Evolutionary conservation across 2,113 vertebrate species (phyloP), one percentile per base, ranked within the genome.

Genomic region (Nipponia nippon): DNA sequence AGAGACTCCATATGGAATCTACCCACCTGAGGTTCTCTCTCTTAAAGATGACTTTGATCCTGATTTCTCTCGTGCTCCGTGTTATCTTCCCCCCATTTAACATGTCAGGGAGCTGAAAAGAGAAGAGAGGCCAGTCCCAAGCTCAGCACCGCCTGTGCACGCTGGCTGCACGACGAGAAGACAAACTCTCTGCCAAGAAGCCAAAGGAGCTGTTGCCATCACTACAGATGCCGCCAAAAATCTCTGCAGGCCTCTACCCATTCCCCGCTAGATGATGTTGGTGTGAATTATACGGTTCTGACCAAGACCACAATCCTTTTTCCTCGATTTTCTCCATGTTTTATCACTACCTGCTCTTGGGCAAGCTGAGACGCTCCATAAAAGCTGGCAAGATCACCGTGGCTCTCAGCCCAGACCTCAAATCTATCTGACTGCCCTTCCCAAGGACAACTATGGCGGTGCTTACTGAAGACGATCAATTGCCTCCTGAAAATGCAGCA

Each of bases 231-330:
- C 40, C 95, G 85, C 53, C n/a, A 42, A 38, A 72, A 71, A 26
- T 10, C 59, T 25, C 81, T 44, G 36, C 85, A 88, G 87, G 36
- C 66, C 52, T 87, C 52, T 16, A 13, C 38, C 62, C 69, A 3
- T 21, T 77, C 55, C 82, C 46, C 53, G 79, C 1, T 27, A 49
- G 79, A 17, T 16, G 55, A 49, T 6, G 2, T 1, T 16, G 2
- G 3, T 18, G 34, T 5, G 29, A 93, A 89, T 49, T 65, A 47
- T 0, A 0, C 0, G 0, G 44, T 16, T 36, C n/a, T 8, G 30
- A 94, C n/a, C 80, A 42, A 42, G 9, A 23, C 8, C 2, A 0
- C 58, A 20, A 67, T 14, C 29, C 42, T 78, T 83, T 32, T 11
- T 1, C 11, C 49, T 66, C 2, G 0, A 5, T 92, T 87, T 85